Evolutionary conservation across 2,888 invertebrate genomes (phyloP), one percentile per base, ranked within the genome.

Genomic region (Carpatolechia fugitivella): DNA sequence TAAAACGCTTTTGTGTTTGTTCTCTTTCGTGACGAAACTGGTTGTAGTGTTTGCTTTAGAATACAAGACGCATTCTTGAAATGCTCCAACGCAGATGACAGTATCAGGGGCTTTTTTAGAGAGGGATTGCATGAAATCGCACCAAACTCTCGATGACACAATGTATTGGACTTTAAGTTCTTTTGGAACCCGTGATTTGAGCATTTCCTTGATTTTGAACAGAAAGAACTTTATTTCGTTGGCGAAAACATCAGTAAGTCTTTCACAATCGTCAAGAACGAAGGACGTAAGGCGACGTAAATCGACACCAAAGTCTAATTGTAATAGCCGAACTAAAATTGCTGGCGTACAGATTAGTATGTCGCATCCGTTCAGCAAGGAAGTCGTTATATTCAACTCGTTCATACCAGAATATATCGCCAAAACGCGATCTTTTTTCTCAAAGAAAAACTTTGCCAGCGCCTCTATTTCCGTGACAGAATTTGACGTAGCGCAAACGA

Each of bases 51-150:
- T 83, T 57, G 61, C 91, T 81, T 74, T 91, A 63, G 93, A 94
- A 78, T 94, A 96, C 11, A 95, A 81, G 0, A 95, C 92, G 47
- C 95, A 95, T 80, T 96, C 96, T 62, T 95, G 90, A 63, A 93
- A 93, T 18, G 95, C 93, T 0, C 93, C 92, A 54, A 96, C 93
- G 55, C 94, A 93, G 3, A 96, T 80, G 0, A 93, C 83, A 0
- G 95, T 93, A 66, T 92, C 90, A 0, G 90, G 83, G 13, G 93
- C 89, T 44, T 82, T 85, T 38, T 82, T 85, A 0, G 91, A 85
- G 24, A 95, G 84, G 0, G 87, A 78, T 47, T 91, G 85, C 65
- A 96, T 80, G 10, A 87, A 76, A 13, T 82, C 70, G 31, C 92
- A 93, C 95, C 96, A 96, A 48, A 91, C 82, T 52, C 92, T 87